A percentile compares a stretch with the other conserved stretches of the same genome.
phyloP scores from a whole-genome alignment of 2,797 vertebrate genomes.

The Rhinogobio ventralis region DNA sequence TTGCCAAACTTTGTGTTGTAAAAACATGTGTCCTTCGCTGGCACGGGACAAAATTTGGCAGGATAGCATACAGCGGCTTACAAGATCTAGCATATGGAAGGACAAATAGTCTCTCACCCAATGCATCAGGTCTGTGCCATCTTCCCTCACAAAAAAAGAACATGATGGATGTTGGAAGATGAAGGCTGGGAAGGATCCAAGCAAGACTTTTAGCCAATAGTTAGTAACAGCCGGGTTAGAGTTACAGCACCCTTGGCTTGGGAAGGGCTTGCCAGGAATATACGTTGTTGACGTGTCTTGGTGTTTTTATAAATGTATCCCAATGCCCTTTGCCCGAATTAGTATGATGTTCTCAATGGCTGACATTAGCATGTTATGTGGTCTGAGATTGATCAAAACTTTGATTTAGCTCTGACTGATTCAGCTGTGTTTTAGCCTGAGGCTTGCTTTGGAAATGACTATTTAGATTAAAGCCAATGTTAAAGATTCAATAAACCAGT shows the following conservation, averaged over 20 bases:
- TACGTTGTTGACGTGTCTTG: slow-evolving; percentile 38
- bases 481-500: slow-evolving; percentile 35
- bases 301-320: slow-evolving; percentile 48
- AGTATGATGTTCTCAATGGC: slow-evolving; percentile 27
- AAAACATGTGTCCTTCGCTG: slow-evolving; percentile 82
- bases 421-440: slow-evolving; percentile 46
- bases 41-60: slow-evolving; percentile 86
- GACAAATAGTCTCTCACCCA: slow-evolving; percentile 89
- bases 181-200: slow-evolving; percentile 85
- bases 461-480: slow-evolving; percentile 26
- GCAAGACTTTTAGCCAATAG: slow-evolving; percentile 74
- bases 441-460: slow-evolving; percentile 39
- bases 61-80: slow-evolving; percentile 86
- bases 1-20: slow-evolving; percentile 80
- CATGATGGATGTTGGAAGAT: slow-evolving; percentile 82
- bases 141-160: slow-evolving; percentile 83
- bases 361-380: slow-evolving; percentile 51
- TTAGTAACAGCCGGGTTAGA: slow-evolving; percentile 76
- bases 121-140: slow-evolving; percentile 94
- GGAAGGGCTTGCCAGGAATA: slow-evolving; percentile 61
- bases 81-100: slow-evolving; percentile 95
- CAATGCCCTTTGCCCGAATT: slow-evolving; percentile 34
- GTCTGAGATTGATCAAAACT: slow-evolving; percentile 43
- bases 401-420: slow-evolving; percentile 23
- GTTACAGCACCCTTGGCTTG: slow-evolving; percentile 70